Evolutionary conservation across 2,888 invertebrate species (phyloP).

Genomic region (Achlya flavicornis): DNA sequence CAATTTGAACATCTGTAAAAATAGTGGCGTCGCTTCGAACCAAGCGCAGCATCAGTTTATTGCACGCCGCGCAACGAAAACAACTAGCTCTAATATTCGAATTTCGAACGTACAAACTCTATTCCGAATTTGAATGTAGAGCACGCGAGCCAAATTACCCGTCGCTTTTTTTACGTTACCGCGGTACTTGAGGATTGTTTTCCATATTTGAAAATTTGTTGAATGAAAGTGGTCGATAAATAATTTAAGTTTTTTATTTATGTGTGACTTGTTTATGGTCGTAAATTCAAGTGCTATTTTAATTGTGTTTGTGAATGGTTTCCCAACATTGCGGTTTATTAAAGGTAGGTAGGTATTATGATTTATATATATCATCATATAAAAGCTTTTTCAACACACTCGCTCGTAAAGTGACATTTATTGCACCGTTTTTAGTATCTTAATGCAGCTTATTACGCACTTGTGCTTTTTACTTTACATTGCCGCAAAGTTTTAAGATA

Average conservation of each 20-base stretch:
- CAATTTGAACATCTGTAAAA: conserved; percentile 52
- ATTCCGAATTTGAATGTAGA: conserved; percentile 36
- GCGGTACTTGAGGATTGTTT: conserved; percentile 13
- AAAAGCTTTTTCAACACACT: too few species aligned
- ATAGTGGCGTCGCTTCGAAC: conserved; percentile 49
- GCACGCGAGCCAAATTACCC: conserved; percentile 27
- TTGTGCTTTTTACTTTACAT: too few species aligned
- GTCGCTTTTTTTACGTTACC: conserved; percentile 23
- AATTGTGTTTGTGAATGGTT: too few species aligned
- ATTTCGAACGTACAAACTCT: conserved; percentile 27
- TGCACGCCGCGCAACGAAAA: conserved; percentile 50
- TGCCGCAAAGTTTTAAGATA: too few species aligned
- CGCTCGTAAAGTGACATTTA: too few species aligned
- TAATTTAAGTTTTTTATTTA: background rate
- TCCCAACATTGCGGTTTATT: too few species aligned
- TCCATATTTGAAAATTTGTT: conserved; percentile 14
- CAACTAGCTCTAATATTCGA: conserved; percentile 41
- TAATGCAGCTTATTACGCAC: too few species aligned
- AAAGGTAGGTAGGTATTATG: too few species aligned
- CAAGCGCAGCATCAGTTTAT: conserved; percentile 51
- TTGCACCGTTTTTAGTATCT: too few species aligned
- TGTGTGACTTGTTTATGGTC: background rate
- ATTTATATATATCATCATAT: too few species aligned
- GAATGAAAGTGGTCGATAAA: background rate
- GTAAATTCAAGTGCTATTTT: too few species aligned